These are phyloP conservation scores for Acrocephalus scirpaceus DNA, from an alignment of 2,797 vertebrate genomes.

Conservation along the genomic window DNA sequence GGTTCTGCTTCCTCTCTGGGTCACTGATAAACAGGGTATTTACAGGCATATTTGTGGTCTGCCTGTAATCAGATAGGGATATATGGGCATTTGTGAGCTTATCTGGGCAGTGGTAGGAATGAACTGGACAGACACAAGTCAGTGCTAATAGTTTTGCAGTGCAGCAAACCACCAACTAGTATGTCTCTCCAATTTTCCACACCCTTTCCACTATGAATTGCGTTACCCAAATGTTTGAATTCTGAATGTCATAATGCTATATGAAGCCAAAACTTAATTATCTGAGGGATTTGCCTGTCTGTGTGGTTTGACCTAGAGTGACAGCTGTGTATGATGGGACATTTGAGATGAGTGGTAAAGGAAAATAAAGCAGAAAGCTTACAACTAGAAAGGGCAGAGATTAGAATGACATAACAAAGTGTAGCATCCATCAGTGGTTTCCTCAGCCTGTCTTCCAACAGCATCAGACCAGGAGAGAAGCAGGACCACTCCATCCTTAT, in stretches of 20 bases:
- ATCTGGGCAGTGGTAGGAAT: background rate
- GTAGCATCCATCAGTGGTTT: background rate
- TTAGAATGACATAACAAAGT: background rate
- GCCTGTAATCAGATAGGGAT: background rate
- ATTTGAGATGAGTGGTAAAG: background rate
- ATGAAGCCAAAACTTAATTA: background rate
- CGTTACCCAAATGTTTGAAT: background rate
- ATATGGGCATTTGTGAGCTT: background rate
- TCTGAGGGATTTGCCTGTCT: background rate
- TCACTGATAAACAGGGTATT: background rate
- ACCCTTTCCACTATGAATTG: background rate
- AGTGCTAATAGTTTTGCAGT: background rate
- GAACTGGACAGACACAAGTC: background rate
- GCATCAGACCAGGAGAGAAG: background rate
- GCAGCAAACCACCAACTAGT: background rate
- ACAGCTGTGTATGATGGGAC: background rate
- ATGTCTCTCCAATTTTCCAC: background rate
- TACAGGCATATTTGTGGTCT: background rate
- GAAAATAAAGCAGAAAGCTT: background rate
- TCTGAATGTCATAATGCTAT: background rate
- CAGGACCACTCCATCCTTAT: background rate
- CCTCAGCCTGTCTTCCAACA: background rate
- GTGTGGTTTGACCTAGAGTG: background rate
- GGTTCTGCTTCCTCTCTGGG: background rate
- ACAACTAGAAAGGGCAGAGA: background rate